Evolutionary conservation across 1,140 invertebrate genomes (phyloP).

Genomic region (Meloidogyne floridensis): DNA sequence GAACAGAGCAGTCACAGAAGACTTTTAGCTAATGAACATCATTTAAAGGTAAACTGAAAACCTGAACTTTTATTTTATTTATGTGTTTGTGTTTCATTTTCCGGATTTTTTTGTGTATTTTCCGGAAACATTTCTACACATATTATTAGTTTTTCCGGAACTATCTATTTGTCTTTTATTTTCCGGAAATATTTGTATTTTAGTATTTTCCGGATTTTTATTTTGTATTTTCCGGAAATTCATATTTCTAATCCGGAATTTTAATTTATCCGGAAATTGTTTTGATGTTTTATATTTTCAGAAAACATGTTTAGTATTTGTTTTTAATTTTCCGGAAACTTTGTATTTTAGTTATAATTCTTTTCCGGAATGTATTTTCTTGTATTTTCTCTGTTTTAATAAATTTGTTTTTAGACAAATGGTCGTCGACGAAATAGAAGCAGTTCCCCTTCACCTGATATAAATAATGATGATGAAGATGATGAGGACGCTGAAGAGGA

Average conservation of each 20-base stretch:
- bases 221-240: background rate
- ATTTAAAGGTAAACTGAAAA: background rate
- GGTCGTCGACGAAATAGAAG: background rate
- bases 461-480: background rate
- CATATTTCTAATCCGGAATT: too few relatives aligned
- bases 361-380: too few relatives aligned
- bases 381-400: too few relatives aligned
- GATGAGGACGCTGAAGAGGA: background rate
- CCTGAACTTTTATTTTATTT: background rate
- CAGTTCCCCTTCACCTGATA: background rate
- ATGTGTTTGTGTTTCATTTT: background rate
- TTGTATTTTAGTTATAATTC: background rate
- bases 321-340: too few relatives aligned
- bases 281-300: too few relatives aligned
- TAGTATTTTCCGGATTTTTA: background rate
- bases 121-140: background rate
- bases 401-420: background rate
- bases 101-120: background rate
- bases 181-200: background rate
- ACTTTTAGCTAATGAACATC: background rate
- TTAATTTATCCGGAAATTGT: too few relatives aligned
- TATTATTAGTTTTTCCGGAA: too few relatives aligned
- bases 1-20: background rate
- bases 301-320: too few relatives aligned
- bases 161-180: too few relatives aligned